These are phyloP conservation scores for Balanococcus diminutus DNA, from an alignment of 2,888 invertebrate genomes.

Conservation along the genomic window DNA sequence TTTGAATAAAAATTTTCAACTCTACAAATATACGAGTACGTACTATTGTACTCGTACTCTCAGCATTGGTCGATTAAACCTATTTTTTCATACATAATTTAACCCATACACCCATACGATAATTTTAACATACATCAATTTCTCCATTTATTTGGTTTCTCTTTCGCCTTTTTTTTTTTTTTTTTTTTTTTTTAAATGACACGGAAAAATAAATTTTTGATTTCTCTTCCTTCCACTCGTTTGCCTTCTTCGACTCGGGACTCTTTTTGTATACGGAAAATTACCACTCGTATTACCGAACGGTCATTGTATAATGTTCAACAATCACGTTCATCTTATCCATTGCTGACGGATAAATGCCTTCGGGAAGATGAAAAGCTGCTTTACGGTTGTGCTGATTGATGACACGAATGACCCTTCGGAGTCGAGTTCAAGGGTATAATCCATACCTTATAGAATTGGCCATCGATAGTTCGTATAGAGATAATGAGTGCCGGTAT, in stretches of 20 bases:
- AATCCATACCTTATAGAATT: background rate
- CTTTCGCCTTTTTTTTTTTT: too few species aligned
- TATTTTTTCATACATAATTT: background rate
- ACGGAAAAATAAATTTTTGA: background rate
- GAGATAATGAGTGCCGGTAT: background rate
- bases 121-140: background rate
- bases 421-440: conserved; percentile 5
- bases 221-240: background rate
- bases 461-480: background rate
- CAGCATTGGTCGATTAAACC: too few species aligned
- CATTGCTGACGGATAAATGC: background rate
- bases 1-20: background rate
- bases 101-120: background rate
- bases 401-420: conserved; percentile 20
- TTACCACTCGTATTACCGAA: background rate
- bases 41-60: too few species aligned
- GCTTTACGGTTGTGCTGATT: background rate
- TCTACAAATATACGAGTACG: too few species aligned
- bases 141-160: background rate
- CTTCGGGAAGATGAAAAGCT: background rate
- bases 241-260: background rate
- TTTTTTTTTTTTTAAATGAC: too few species aligned
- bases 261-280: background rate
- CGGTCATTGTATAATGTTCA: background rate
- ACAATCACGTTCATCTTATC: background rate